Conservation (phyloP, 2,888 invertebrate species). For the Pemphredon lugubris region DNA sequence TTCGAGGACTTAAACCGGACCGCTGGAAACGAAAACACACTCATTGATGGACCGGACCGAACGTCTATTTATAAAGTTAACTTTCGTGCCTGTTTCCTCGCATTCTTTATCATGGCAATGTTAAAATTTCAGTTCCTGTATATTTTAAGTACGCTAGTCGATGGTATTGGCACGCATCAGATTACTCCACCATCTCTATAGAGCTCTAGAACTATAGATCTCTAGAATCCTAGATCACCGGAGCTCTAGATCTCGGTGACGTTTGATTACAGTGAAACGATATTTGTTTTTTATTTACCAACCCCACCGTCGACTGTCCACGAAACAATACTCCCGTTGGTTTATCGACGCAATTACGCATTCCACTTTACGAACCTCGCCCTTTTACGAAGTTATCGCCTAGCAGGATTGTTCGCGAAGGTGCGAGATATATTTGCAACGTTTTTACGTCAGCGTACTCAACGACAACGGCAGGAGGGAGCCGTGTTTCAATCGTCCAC, state of each 20-base stretch:
- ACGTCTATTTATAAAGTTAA: slow-evolving; percentile 8
- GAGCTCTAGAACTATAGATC: too few relatives aligned
- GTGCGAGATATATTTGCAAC: slow-evolving; percentile 2
- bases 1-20: slow-evolving; percentile 20
- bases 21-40: slow-evolving; percentile 23
- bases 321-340: too few relatives aligned
- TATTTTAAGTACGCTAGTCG: too few relatives aligned
- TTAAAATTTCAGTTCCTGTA: too few relatives aligned
- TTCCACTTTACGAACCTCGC: not conserved
- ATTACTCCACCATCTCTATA: too few relatives aligned
- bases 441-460: slow-evolving; percentile 18
- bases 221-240: too few relatives aligned
- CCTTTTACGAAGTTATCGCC: not conserved
- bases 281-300: too few relatives aligned
- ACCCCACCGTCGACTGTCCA: too few relatives aligned
- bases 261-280: too few relatives aligned
- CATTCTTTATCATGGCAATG: not conserved
- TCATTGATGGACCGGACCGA: slow-evolving; percentile 21
- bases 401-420: not conserved
- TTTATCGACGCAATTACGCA: not conserved
- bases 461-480: slow-evolving; percentile 27
- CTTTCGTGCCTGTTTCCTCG: not conserved
- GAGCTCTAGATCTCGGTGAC: too few relatives aligned
- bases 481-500: slow-evolving; percentile 41
- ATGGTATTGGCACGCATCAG: too few relatives aligned